Evolutionary conservation across 1,140 invertebrate genomes (phyloP), one percentile per base, ranked within the genome.

Genomic region (Drosophila melanogaster): DNA sequence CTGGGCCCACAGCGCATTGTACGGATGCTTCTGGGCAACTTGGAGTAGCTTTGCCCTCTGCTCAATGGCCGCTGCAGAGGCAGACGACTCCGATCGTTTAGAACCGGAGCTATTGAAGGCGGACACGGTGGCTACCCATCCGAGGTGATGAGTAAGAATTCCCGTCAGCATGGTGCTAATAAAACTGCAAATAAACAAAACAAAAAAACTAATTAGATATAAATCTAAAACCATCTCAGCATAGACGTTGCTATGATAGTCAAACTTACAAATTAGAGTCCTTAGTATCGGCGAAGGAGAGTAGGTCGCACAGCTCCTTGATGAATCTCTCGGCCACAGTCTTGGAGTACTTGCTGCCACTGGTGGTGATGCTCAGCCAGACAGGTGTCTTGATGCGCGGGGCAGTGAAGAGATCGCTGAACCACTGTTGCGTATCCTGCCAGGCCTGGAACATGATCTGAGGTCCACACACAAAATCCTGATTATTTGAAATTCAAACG

Each of bases 1-100:
- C 85, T 98, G 97, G 0, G 96, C 96, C 97, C 97, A 98, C 0
- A 98, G 85, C 0, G 96, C 96, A 93, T 97, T 98, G 81, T 95
- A 96, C 0, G 95, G 94, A 72, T 93, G 84, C 57, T 92, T 92
- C 37, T 92, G 90, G 3, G 92, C 89, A 35, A 92, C 90, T 33
- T 92, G 81, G 11, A 78, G 46, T 12, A 92, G 57, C 59, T 92
- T 92, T 0, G 89, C 90, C 0, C 91, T 67, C 54, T 91, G 81
- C 49, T 92, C 91, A 11, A 92, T 89, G 8, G 91, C 90, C 0
- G 90, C 90, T 26, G 90, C 70, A 0, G 83, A 79, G 14, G 85
- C 76, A 0, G 81, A 86, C 0, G 77, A 69, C 15, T 72, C 67
- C 4, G 60, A 57, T 12, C 74, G 73, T 4, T 67, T 50, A 0